Percentiles rank a stretch among this genome's conserved stretches.
phyloP scores from a whole-genome alignment of 2,113 vertebrate genomes.

The Dissostichus mawsoni region DNA sequence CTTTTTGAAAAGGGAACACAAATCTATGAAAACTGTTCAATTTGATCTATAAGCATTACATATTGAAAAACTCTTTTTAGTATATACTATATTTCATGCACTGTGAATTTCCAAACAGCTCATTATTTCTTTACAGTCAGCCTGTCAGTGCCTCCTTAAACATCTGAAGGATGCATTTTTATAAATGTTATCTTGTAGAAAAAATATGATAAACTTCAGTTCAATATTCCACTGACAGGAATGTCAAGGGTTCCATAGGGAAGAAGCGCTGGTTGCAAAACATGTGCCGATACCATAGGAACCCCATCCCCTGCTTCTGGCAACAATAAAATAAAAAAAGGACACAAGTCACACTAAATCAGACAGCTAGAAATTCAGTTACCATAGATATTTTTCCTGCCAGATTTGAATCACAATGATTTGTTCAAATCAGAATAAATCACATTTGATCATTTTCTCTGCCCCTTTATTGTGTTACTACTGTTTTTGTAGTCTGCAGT shows the following conservation, averaged over 20 bases:
- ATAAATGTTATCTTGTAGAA: background rate
- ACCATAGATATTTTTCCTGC: conserved; percentile 42
- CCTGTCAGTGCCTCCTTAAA: conserved; percentile 29
- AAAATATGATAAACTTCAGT: conserved; percentile 32
- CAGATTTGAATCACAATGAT: conserved; percentile 73
- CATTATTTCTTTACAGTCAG: conserved; percentile 8
- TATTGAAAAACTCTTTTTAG: background rate
- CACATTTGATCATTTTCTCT: conserved; percentile 80
- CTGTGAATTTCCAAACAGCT: conserved; percentile 3
- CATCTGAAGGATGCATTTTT: conserved; percentile 6
- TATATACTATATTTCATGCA: background rate
- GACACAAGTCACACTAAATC: conserved; percentile 22
- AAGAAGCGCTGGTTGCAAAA: conserved; percentile 13
- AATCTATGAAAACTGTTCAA: background rate
- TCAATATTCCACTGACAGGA: conserved; percentile 12
- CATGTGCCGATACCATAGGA: conserved; percentile 1
- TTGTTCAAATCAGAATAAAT: conserved; percentile 77
- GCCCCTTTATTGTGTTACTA: conserved; percentile 64
- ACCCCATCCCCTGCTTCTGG: background rate
- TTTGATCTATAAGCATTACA: background rate
- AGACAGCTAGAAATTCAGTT: conserved; percentile 45
- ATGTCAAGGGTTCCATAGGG: background rate
- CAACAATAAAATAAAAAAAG: conserved; percentile 10
- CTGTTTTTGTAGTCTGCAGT: conserved; percentile 62
- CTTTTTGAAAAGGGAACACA: background rate